Percentiles rank a stretch among this genome's conserved stretches.
phyloP scores from a whole-genome alignment of 2,888 invertebrate genomes.

The Cosmia trapezina region DNA sequence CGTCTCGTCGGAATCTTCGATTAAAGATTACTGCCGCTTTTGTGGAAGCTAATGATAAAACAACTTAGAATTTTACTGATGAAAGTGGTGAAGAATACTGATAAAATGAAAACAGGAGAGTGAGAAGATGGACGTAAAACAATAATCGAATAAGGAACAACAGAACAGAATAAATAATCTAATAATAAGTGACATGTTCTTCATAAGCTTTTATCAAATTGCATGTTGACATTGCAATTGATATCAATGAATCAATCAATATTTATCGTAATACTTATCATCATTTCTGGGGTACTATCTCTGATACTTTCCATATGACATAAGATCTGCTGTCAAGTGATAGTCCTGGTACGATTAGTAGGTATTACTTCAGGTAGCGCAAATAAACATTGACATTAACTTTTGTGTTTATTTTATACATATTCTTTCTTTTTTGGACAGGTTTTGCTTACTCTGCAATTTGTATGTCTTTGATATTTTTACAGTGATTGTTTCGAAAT shows the following conservation, averaged over 20 bases:
- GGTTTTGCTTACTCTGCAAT: background rate
- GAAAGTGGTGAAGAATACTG: background rate
- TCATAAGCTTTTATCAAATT: constrained; percentile 30
- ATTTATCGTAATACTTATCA: constrained; percentile 51
- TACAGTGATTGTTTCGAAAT: background rate
- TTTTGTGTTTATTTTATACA: background rate
- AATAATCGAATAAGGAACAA: constrained; percentile 4
- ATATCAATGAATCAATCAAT: constrained; percentile 39
- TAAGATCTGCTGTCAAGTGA: constrained; percentile 34
- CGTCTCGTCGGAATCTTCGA: background rate
- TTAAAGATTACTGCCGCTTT: too few species aligned
- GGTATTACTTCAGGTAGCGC: constrained; percentile 1
- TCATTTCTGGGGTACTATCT: constrained; percentile 39
- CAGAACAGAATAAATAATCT: background rate
- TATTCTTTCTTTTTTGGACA: background rate
- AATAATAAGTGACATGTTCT: constrained; percentile 11
- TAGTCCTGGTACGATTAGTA: constrained; percentile 29
- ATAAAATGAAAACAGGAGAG: background rate
- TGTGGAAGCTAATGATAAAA: background rate
- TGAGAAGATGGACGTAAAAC: background rate
- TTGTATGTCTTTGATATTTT: background rate
- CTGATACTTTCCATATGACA: constrained; percentile 44
- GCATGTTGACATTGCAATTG: constrained; percentile 51
- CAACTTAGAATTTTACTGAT: background rate
- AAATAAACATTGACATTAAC: background rate